A percentile compares a stretch with the other conserved stretches of the same genome.
These are phyloP conservation scores for Plodia interpunctella DNA, from an alignment of 1,140 invertebrate genomes.

Conservation along the genomic window DNA sequence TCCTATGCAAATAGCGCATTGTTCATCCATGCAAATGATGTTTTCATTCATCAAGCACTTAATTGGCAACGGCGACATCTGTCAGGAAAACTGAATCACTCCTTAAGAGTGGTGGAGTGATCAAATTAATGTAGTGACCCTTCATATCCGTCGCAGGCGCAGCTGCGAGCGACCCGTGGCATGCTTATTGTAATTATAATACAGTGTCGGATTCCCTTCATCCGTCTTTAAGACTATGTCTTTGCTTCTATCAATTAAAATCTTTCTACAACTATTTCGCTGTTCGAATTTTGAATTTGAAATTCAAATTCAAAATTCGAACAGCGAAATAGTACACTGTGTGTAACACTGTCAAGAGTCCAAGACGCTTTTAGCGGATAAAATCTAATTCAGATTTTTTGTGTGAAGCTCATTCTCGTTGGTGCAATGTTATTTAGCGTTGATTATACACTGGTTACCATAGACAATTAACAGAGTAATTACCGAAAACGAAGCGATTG, in stretches of 20 bases:
- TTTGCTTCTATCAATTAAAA: background rate
- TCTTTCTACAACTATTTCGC: background rate
- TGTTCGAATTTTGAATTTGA: background rate
- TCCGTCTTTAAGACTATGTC: constrained; percentile 21
- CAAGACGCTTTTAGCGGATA: too few species aligned
- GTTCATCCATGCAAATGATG: constrained; percentile 58
- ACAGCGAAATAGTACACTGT: too few species aligned
- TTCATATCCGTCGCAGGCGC: constrained; percentile 54
- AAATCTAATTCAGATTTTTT: too few species aligned
- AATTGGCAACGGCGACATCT: constrained; percentile 63
- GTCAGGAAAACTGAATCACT: constrained; percentile 65
- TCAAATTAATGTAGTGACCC: constrained; percentile 63
- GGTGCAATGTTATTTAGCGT: background rate
- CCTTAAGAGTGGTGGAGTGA: constrained; percentile 44
- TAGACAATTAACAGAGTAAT: background rate
- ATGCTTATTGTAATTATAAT: constrained; percentile 46
- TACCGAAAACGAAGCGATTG: constrained; percentile 15
- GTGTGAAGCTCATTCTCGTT: too few species aligned
- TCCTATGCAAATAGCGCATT: constrained; percentile 61
- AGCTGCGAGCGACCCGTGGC: constrained; percentile 36
- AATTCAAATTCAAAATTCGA: background rate
- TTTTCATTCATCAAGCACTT: constrained; percentile 53
- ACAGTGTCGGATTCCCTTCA: constrained; percentile 17
- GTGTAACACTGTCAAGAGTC: too few species aligned
- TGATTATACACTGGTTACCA: background rate